These are phyloP conservation scores for Empis stercorea DNA, from an alignment of 2,888 invertebrate species.

Conservation along the genomic window DNA sequence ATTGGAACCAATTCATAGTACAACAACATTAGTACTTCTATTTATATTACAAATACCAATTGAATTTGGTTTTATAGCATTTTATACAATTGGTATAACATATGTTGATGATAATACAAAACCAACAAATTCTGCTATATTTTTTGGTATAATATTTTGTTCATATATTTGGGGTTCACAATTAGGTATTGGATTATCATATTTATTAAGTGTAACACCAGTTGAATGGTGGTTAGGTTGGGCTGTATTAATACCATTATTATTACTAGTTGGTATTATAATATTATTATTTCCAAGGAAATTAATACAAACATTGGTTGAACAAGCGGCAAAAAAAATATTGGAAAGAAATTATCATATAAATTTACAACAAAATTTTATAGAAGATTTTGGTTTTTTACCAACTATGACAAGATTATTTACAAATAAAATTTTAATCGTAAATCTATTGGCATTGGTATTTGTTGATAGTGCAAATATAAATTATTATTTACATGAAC, in stretches of 20 bases:
- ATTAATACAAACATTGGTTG: slow-evolving; percentile 40
- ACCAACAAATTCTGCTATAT: slow-evolving; percentile 38
- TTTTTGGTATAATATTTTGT: slow-evolving; percentile 32
- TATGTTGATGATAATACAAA: slow-evolving; percentile 49
- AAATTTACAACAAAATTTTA: slow-evolving; percentile 17
- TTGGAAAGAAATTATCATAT: slow-evolving; percentile 33
- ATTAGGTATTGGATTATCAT: slow-evolving; percentile 30
- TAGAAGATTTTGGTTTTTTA: slow-evolving; percentile 35
- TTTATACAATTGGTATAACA: slow-evolving; percentile 43
- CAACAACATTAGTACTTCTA: slow-evolving; percentile 36
- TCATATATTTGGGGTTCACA: slow-evolving; percentile 32
- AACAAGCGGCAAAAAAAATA: slow-evolving; percentile 43
- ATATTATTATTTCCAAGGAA: slow-evolving; percentile 44
- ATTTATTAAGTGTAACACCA: slow-evolving; percentile 22
- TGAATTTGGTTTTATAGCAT: slow-evolving; percentile 39
- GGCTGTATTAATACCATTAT: slow-evolving; percentile 36
- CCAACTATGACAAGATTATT: slow-evolving; percentile 39
- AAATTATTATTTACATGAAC: slow-evolving; percentile 43
- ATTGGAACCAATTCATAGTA: slow-evolving; percentile 22
- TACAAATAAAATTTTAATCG: slow-evolving; percentile 42
- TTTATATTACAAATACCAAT: slow-evolving; percentile 38
- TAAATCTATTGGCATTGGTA: slow-evolving; percentile 39
- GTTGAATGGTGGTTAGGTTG: slow-evolving; percentile 41
- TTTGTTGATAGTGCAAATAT: slow-evolving; percentile 40
- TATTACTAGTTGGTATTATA: slow-evolving; percentile 38